phyloP scores from a whole-genome alignment of 2,888 invertebrate genomes.

The Amphipoea oculea region DNA sequence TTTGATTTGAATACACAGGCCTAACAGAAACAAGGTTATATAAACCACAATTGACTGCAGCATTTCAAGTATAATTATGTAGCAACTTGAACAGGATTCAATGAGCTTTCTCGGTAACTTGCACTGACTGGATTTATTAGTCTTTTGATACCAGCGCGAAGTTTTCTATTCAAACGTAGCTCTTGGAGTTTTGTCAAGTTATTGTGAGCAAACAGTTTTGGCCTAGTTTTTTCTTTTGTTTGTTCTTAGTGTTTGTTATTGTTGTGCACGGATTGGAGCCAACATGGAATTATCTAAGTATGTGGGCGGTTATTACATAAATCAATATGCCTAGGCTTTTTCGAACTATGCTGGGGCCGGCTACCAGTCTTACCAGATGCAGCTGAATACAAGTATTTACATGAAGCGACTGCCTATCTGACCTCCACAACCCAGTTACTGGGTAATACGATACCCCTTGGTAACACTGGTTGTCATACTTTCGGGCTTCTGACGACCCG shows the following conservation, averaged over 20 bases:
- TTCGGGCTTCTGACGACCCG: neutral
- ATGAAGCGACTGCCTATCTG: neutral
- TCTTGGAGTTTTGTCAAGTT: slow-evolving; percentile 49
- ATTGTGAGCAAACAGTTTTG: slow-evolving; percentile 23
- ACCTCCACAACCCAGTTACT: neutral
- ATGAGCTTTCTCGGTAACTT: slow-evolving; percentile 23
- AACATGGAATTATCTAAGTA: neutral
- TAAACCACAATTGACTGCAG: neutral
- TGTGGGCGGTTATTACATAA: neutral
- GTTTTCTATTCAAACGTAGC: slow-evolving; percentile 47
- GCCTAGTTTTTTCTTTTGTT: slow-evolving; percentile 24
- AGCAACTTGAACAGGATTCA: slow-evolving; percentile 26
- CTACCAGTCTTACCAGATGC: neutral
- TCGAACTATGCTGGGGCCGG: neutral
- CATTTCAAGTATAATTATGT: neutral
- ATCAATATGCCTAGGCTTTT: neutral
- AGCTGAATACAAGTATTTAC: neutral
- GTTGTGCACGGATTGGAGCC: neutral
- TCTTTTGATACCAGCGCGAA: slow-evolving; percentile 43
- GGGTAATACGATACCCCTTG: neutral
- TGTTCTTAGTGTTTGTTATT: slow-evolving; percentile 6
- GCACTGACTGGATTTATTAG: slow-evolving; percentile 35
- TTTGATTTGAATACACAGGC: neutral
- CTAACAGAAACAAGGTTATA: neutral
- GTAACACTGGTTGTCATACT: neutral